Conservation (phyloP, 2,888 invertebrate genomes). For the Deilephila porcellus region DNA sequence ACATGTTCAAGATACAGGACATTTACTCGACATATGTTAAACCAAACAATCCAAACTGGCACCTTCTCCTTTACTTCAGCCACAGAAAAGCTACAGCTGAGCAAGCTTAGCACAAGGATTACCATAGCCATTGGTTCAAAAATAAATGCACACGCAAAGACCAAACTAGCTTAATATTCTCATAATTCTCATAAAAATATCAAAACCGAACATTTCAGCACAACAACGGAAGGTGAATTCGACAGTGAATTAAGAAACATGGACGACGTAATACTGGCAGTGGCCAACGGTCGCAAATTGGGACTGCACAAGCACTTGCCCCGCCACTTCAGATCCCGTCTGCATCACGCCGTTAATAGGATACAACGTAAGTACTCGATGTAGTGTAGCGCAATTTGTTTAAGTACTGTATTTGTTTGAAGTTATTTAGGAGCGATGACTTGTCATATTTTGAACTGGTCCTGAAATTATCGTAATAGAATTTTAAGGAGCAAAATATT, state of each 20-base stretch:
- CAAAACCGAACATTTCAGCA: constrained; percentile 46
- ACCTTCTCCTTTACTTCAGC: too few species aligned
- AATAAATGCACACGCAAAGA: too few species aligned
- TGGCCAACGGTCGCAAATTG: constrained; percentile 70
- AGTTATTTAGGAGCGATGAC: background rate
- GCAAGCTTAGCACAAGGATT: too few species aligned
- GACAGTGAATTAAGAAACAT: constrained; percentile 63
- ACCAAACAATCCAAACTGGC: too few species aligned
- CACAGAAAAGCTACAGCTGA: too few species aligned
- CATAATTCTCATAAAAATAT: too few species aligned
- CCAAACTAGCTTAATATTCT: too few species aligned
- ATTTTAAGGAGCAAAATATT: too few species aligned
- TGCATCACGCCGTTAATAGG: constrained; percentile 77
- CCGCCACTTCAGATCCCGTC: constrained; percentile 74
- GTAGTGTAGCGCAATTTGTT: background rate
- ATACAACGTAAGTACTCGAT: constrained; percentile 61
- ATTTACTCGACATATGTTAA: too few species aligned
- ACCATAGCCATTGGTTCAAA: too few species aligned
- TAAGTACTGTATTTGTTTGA: constrained; percentile 3
- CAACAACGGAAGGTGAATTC: constrained; percentile 63
- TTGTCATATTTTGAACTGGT: constrained; percentile 34
- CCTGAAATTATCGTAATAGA: too few species aligned
- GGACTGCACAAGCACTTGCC: constrained; percentile 74
- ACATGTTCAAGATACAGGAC: too few species aligned
- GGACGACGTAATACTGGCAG: constrained; percentile 78